Conservation (phyloP, 1,140 invertebrate species). For the Drosophila baimaii region DNA sequence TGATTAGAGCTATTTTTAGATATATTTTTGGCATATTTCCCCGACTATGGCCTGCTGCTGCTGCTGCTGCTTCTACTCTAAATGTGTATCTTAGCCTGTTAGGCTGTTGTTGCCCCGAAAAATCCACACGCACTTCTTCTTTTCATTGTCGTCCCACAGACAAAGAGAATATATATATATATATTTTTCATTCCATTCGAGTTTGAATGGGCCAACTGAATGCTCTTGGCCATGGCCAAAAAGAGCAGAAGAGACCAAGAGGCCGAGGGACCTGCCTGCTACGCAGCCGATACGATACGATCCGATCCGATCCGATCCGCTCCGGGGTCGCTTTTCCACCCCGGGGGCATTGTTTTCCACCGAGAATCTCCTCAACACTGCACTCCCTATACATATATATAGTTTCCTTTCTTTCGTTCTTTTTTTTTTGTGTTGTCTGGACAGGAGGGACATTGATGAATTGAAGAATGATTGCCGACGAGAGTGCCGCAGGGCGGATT, state of each 20-base stretch:
- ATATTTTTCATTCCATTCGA: conserved; percentile 16
- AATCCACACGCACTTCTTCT: background rate
- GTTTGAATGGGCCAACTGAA: conserved; percentile 17
- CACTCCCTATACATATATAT: conserved; percentile 9
- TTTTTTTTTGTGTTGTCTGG: conserved; percentile 31
- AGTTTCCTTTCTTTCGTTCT: conserved; percentile 23
- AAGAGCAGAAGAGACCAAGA: conserved; percentile 12
- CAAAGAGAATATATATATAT: conserved; percentile 14
- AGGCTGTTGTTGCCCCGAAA: too few relatives aligned
- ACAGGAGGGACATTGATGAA: conserved; percentile 72
- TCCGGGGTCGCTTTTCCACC: conserved; percentile 50
- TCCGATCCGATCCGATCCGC: conserved; percentile 37
- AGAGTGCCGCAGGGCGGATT: conserved; percentile 63
- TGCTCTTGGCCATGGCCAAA: conserved; percentile 36
- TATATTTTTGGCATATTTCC: too few relatives aligned
- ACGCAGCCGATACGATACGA: conserved; percentile 18
- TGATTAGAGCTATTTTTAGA: too few relatives aligned
- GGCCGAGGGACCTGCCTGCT: conserved; percentile 33
- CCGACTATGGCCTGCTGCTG: background rate
- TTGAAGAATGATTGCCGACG: conserved; percentile 79
- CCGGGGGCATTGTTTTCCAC: conserved; percentile 65
- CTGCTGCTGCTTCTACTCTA: background rate
- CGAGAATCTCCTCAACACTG: conserved; percentile 31
- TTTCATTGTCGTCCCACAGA: background rate
- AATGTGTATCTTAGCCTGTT: conserved; percentile 3